These are phyloP conservation scores for Euzophera pinguis DNA, from an alignment of 2,888 invertebrate genomes.

Conservation along the genomic window DNA sequence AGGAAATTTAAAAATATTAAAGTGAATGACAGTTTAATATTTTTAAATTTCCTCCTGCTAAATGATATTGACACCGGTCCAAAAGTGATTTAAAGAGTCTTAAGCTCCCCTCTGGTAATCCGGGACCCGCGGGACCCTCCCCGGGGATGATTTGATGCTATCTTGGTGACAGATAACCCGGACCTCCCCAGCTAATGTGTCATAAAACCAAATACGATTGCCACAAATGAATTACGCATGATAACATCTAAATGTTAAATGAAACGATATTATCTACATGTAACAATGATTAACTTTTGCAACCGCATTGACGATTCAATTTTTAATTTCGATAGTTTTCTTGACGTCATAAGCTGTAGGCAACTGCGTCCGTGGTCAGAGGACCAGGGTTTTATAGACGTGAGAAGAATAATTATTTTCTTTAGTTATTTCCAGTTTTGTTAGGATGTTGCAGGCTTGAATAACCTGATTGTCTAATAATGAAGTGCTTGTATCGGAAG, in stretches of 20 bases:
- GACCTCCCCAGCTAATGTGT: conserved; percentile 61
- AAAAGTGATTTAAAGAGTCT: conserved; percentile 30
- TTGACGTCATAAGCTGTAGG: conserved; percentile 20
- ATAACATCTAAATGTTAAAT: conserved; percentile 49
- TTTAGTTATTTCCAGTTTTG: no score
- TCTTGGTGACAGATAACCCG: conserved; percentile 65
- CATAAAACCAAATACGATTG: conserved; percentile 71
- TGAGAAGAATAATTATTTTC: no score
- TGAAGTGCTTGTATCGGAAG: no score
- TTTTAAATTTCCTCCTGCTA: not conserved
- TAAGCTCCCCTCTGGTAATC: conserved; percentile 32
- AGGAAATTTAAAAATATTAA: not conserved
- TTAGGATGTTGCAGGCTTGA: no score
- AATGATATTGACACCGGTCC: conserved; percentile 15
- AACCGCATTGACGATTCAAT: not conserved
- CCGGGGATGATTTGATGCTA: conserved; percentile 65
- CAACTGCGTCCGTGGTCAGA: no score
- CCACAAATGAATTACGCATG: conserved; percentile 56
- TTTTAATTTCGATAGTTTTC: not conserved
- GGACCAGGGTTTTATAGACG: no score
- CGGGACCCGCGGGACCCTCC: conserved; percentile 43
- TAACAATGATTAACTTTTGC: conserved; percentile 29
- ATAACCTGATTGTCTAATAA: no score
- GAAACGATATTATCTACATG: conserved; percentile 34
- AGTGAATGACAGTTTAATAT: no score